Percentiles rank a stretch among this genome's conserved stretches.
phyloP scores from a whole-genome alignment of 2,888 invertebrate genomes.

The Eugnorisma glareosa region DNA sequence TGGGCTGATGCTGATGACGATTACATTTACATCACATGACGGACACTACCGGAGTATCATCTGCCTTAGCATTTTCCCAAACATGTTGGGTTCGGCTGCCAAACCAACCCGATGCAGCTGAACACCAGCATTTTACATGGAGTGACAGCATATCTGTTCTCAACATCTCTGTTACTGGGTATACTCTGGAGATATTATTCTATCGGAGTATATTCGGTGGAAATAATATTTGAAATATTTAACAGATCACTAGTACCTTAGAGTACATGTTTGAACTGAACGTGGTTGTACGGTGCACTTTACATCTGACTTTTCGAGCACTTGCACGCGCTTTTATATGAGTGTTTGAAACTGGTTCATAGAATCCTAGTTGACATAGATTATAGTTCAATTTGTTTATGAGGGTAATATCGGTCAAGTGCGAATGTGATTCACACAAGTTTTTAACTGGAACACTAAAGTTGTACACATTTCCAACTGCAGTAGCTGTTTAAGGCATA shows the following conservation, averaged over 20 bases:
- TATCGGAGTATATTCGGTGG: not conserved
- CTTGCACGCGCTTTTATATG: slow-evolving; percentile 85
- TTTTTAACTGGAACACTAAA: slow-evolving; percentile 40
- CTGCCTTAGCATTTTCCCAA: not conserved
- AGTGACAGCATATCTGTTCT: not conserved
- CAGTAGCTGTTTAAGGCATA: slow-evolving; percentile 20
- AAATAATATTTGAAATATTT: slow-evolving; percentile 16
- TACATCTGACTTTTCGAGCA: slow-evolving; percentile 75
- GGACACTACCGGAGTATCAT: not conserved
- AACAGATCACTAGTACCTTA: slow-evolving; percentile 77
- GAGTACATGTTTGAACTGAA: slow-evolving; percentile 85
- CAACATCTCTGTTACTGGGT: not conserved
- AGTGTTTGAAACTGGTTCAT: slow-evolving; percentile 79
- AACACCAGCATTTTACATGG: not conserved
- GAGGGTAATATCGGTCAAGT: slow-evolving; percentile 55
- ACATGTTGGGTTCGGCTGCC: not conserved
- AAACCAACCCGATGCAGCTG: not conserved
- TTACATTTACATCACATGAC: not conserved
- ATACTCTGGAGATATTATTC: not conserved
- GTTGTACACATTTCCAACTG: slow-evolving; percentile 50
- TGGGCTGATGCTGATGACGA: not conserved
- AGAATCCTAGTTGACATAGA: slow-evolving; percentile 69
- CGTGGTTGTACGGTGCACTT: slow-evolving; percentile 81
- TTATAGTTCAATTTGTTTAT: slow-evolving; percentile 56
- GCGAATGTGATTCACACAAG: slow-evolving; percentile 26